Base-by-base conservation (phyloP, 2,888 invertebrate species). In the Pandemis corylana region DNA sequence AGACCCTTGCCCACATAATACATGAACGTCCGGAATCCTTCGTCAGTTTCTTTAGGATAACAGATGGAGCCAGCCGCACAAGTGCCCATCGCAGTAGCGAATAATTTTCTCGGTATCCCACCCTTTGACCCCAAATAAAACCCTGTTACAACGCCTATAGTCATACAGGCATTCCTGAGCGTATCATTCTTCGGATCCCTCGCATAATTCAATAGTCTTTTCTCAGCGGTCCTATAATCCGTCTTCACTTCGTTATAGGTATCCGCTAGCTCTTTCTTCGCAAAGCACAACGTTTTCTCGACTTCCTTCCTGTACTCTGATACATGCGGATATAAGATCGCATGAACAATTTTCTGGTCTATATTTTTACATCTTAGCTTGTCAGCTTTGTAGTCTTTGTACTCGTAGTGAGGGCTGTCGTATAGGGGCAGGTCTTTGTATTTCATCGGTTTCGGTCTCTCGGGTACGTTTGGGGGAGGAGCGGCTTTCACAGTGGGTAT, bases 401-500 rank as follows among this genome's bases (percentile, higher is more conserved):
- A 68, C 0, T 20, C 44, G 42, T 59, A n/a, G 28, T 56, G 68
- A 13, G 68, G 68, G 7, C 56, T 44, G 0, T 68, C 68, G 68
- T 68, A 68, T 12, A 68, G 20, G 0, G 68, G 68, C 10, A 68
- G 13, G 28, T 68, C 68, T 13, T 7, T 68, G 44, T 68, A 59
- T 20, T 59, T 68, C 68, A 68, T 68, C 2, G 44, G 44, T 7
- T 41, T 15, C 4, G 68, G 68, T 28, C 44, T 56, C 9, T 12
- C 7, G 6, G 68, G 68, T 0, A 51, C 41, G 7, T 10, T 7
- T 0, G 64, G 46, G 0, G 64, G 44, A 5, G 20, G 20, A 4
- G 68, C 68, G 2, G 68, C 68, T 13, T 68, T 59, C 0, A 68
- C 68, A 2, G 20, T 68, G 4, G 68, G 68, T 42, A 68, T 44